These are phyloP conservation scores for Clavelina lepadiformis DNA, from an alignment of 23 tunicate species.

Conservation along the genomic window DNA sequence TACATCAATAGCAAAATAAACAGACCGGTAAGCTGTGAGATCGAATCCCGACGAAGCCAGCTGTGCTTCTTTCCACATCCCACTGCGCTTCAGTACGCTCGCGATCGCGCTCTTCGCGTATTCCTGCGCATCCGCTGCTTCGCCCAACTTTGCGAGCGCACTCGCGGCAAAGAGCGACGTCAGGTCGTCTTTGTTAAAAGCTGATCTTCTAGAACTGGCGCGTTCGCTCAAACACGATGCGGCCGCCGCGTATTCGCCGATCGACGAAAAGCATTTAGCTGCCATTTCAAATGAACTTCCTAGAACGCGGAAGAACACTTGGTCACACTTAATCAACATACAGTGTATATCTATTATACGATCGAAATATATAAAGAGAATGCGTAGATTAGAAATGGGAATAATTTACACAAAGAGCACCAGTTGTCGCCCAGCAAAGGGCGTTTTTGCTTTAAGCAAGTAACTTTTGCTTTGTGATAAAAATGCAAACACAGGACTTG, in stretches of 20 bases:
- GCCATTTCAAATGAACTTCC: conserved; percentile 77
- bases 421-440: no score
- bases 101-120: conserved; percentile 37
- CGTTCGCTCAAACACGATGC: conserved; percentile 44
- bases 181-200: conserved; percentile 42
- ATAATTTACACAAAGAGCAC: no score
- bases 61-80: conserved; percentile 52
- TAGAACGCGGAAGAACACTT: background rate
- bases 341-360: background rate
- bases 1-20: background rate
- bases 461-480: background rate
- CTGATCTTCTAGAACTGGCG: conserved; percentile 32
- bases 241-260: conserved; percentile 42
- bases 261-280: conserved; percentile 82
- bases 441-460: background rate
- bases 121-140: conserved; percentile 1
- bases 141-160: conserved; percentile 25
- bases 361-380: no score
- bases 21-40: conserved; percentile 10
- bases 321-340: background rate
- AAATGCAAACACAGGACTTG: no score
- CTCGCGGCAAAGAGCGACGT: conserved; percentile 53
- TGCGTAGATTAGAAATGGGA: no score
- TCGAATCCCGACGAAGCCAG: conserved; percentile 33
- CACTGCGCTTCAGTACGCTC: conserved; percentile 42